Conservation (phyloP, 2,113 vertebrate species). For the Ifrita kowaldi region DNA sequence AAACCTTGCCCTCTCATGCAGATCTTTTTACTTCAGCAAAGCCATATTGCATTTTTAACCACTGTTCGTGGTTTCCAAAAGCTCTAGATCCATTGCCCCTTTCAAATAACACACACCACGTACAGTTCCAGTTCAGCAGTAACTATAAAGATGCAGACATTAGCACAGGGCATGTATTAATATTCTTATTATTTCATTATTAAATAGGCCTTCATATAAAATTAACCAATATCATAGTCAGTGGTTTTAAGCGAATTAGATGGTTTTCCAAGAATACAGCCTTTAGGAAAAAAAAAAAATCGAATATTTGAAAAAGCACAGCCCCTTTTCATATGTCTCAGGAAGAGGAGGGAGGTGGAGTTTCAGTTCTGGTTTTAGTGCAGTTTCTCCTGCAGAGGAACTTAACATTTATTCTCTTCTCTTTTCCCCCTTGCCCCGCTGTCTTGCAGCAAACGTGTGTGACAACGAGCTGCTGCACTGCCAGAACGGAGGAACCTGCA, state of each 20-base stretch:
- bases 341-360: not conserved
- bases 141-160: not conserved
- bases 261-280: not conserved
- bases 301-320: not conserved
- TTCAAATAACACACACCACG: not conserved
- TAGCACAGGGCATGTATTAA: not conserved
- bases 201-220: not conserved
- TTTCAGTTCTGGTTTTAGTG: not conserved
- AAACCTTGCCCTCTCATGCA: not conserved
- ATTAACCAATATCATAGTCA: not conserved
- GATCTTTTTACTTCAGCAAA: not conserved
- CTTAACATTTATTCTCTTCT: slow-evolving; percentile 35
- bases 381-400: not conserved
- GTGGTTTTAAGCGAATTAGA: not conserved
- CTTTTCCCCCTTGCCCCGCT: slow-evolving; percentile 5
- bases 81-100: not conserved
- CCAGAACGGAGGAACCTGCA: slow-evolving; percentile 92
- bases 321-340: not conserved
- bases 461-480: slow-evolving; percentile 94
- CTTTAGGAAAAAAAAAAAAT: not conserved
- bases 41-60: slow-evolving; percentile 35
- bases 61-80: not conserved
- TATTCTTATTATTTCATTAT: not conserved
- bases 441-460: slow-evolving; percentile 87
- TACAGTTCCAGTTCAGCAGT: not conserved